Evolutionary conservation across 2,797 vertebrate genomes (phyloP).

Genomic region (Sciurus carolinensis): DNA sequence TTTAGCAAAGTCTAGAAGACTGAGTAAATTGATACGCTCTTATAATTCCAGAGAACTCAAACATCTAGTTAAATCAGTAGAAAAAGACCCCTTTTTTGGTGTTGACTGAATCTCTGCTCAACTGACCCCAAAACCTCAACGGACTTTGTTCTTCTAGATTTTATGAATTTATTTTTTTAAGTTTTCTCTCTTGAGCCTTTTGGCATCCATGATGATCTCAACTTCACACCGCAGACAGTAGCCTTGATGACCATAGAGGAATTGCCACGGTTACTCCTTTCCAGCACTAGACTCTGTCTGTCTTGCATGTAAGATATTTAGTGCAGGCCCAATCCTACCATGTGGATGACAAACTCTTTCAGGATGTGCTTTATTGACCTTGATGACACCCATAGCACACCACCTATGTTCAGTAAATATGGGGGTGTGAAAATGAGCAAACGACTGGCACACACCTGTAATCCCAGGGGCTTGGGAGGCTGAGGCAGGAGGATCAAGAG

Average conservation of each 20-base stretch:
- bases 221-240: background rate
- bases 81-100: constrained; percentile 51
- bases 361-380: background rate
- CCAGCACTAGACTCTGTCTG: background rate
- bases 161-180: background rate
- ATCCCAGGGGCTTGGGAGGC: too few relatives aligned
- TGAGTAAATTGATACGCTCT: constrained; percentile 3
- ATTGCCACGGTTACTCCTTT: background rate
- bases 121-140: background rate
- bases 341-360: background rate
- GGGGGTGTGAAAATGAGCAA: background rate
- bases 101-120: constrained; percentile 11
- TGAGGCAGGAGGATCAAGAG: too few relatives aligned
- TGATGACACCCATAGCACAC: background rate
- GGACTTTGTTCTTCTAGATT: background rate
- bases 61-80: constrained; percentile 45
- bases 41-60: constrained; percentile 54
- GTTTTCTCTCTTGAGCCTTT: background rate
- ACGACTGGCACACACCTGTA: background rate
- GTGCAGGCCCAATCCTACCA: background rate
- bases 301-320: background rate
- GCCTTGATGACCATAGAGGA: background rate
- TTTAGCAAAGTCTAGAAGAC: constrained; percentile 62
- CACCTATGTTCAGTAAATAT: background rate
- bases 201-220: background rate